phyloP scores from a whole-genome alignment of 2,113 vertebrate genomes.

The Xenopus laevis region DNA sequence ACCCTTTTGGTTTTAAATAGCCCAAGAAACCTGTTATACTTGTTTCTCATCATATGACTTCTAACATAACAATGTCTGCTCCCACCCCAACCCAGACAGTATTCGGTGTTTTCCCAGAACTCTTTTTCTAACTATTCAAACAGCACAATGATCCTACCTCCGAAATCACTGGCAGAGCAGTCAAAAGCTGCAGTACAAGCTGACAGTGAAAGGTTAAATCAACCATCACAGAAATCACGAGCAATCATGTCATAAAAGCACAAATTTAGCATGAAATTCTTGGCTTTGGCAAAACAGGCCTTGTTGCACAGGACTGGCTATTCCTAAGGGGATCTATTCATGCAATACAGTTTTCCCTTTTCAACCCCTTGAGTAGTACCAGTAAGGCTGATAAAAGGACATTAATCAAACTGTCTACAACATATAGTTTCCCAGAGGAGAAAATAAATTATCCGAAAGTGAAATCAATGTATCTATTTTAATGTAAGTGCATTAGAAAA shows the following conservation, averaged over 20 bases:
- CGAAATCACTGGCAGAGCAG: too few relatives aligned
- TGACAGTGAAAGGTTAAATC: too few relatives aligned
- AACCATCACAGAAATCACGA: too few relatives aligned
- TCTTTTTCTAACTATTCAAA: too few relatives aligned
- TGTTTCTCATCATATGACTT: too few relatives aligned
- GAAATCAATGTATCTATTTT: constrained; percentile 30
- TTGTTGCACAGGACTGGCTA: background rate
- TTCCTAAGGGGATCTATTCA: constrained; percentile 18
- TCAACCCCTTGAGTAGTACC: background rate
- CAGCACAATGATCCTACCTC: too few relatives aligned
- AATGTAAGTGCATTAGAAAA: background rate
- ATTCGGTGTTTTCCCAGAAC: too few relatives aligned
- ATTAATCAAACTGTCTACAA: constrained; percentile 38
- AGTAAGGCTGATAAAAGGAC: constrained; percentile 22
- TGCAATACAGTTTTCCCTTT: constrained; percentile 2
- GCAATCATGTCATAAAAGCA: background rate
- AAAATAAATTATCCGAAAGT: constrained; percentile 18
- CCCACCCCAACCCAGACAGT: too few relatives aligned
- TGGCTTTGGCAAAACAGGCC: background rate
- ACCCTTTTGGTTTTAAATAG: too few relatives aligned
- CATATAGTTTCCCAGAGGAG: constrained; percentile 18
- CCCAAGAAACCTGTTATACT: too few relatives aligned
- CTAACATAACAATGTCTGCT: too few relatives aligned
- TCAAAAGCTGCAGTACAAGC: too few relatives aligned
- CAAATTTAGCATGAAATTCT: background rate